phyloP scores from a whole-genome alignment of 92 coral and sea anemone genomes.

The Epizoanthus fatuus region DNA sequence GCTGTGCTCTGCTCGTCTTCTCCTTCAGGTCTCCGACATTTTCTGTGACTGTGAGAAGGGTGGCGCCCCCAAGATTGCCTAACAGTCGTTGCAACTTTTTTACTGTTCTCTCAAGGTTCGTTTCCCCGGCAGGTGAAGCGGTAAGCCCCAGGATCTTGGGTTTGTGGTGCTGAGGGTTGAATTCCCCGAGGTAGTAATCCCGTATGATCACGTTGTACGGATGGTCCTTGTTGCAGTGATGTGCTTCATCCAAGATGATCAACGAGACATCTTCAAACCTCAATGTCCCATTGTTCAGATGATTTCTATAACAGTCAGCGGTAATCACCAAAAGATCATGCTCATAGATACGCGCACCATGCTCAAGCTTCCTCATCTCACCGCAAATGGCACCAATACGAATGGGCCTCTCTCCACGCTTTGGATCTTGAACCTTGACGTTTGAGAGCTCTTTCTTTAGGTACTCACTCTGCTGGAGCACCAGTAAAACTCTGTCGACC shows the following conservation, averaged over 20 bases:
- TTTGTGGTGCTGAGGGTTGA: slow-evolving; percentile 53
- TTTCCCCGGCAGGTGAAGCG: slow-evolving; percentile 93
- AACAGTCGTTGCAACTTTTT: slow-evolving; percentile 81
- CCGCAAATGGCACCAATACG: slow-evolving; percentile 96
- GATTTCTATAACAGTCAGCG: slow-evolving; percentile 92
- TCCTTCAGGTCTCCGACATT: slow-evolving; percentile 69
- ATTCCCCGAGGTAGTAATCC: slow-evolving; percentile 85
- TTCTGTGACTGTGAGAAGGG: slow-evolving; percentile 74
- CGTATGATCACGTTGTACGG: slow-evolving; percentile 93
- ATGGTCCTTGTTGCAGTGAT: slow-evolving; percentile 91
- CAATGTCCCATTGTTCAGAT: slow-evolving; percentile 91
- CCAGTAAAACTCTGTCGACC: slow-evolving; percentile 92
- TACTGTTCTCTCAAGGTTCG: slow-evolving; percentile 82
- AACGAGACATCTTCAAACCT: slow-evolving; percentile 89
- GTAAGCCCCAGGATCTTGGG: slow-evolving; percentile 93
- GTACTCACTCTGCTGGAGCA: slow-evolving; percentile 86
- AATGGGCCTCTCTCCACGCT: slow-evolving; percentile 58
- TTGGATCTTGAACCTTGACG: slow-evolving; percentile 56
- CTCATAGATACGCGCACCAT: slow-evolving; percentile 82
- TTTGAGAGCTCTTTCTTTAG: slow-evolving; percentile 80
- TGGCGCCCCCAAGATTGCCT: slow-evolving; percentile 82
- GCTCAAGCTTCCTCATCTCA: slow-evolving; percentile 90
- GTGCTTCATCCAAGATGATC: slow-evolving; percentile 92
- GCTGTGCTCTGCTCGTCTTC: slow-evolving; percentile 72
- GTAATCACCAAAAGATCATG: slow-evolving; percentile 92